These are phyloP conservation scores for Basileuterus tristriatus DNA, from an alignment of 2,797 vertebrate species.

Conservation along the genomic window DNA sequence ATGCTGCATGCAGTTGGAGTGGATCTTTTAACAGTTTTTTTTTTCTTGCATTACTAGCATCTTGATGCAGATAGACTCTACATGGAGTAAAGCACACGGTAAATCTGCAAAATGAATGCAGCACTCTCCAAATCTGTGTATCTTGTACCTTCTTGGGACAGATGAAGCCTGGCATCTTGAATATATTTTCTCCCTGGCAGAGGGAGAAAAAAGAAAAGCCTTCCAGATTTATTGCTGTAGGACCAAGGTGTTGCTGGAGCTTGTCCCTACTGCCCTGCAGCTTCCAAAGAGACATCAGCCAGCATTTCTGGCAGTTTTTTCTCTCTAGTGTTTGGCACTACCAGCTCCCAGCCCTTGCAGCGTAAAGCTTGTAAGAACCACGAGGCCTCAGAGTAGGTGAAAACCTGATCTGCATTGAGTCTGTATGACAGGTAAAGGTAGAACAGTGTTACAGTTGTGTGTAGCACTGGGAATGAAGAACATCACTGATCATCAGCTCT, in stretches of 20 bases:
- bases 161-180: neutral
- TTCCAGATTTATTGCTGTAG: neutral
- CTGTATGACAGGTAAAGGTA: neutral
- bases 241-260: neutral
- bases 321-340: neutral
- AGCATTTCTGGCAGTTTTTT: neutral
- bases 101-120: neutral
- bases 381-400: neutral
- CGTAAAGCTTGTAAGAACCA: neutral
- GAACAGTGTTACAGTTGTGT: neutral
- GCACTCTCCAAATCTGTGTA: neutral
- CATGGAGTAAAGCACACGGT: neutral
- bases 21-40: neutral
- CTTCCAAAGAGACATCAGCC: neutral
- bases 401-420: rapidly evolving
- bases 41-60: neutral
- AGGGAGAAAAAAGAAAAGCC: neutral
- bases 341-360: neutral
- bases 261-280: neutral
- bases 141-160: neutral
- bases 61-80: neutral
- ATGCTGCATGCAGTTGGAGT: neutral
- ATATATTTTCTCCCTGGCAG: neutral
- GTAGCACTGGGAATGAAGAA: neutral
- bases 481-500: neutral